Base-by-base conservation (phyloP, 2,797 vertebrate species). In the Rhodeus uyekii region DNA sequence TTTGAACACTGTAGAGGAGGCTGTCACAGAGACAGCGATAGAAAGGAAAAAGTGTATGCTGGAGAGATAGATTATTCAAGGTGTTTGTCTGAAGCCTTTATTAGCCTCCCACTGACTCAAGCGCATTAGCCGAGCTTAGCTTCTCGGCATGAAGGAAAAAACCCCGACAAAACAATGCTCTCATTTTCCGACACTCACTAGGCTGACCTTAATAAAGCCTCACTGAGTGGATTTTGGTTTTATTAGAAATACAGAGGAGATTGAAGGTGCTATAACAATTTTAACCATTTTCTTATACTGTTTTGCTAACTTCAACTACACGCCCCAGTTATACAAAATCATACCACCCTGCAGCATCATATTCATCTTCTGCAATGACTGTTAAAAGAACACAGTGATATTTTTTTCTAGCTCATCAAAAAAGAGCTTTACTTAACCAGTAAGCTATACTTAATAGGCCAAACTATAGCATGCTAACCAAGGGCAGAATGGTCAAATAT, bases 141-240 rank as follows among this genome's bases (percentile, higher is more conserved):
- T 32, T 64, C 24, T 3, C 39, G 53, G 78, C 72, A 50, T 68
- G 77, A 27, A 83, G 50, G 71, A 69, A 14, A 76, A 50, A 60
- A 60, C n/a, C n/a, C n/a, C n/a, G n/a, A 60, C 46, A 46, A 82
- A 73, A 76, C 61, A 73, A 27, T 34, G 19, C 63, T 69, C 83
- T 29, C 58, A 65, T 78, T 48, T 72, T 34, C 60, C 27, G n/a
- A 68, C 61, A 24, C 50, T 58, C 78, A 38, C 38, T n/a, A 61
- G 19, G 42, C 68, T 50, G 53, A 48, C 34, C 46, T 76, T 88
- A 81, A 81, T 81, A 81, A 81, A 71, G 75, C 72, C 75, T 79
- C 14, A 53, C 68, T 24, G 53, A 78, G 74, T 42, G 78, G 76
- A 80, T 80, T 80, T 73, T 36, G 32, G 46, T 44, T 53, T 80